Base-by-base conservation (phyloP, 1,140 invertebrate species). In the Cotesia typhae region DNA sequence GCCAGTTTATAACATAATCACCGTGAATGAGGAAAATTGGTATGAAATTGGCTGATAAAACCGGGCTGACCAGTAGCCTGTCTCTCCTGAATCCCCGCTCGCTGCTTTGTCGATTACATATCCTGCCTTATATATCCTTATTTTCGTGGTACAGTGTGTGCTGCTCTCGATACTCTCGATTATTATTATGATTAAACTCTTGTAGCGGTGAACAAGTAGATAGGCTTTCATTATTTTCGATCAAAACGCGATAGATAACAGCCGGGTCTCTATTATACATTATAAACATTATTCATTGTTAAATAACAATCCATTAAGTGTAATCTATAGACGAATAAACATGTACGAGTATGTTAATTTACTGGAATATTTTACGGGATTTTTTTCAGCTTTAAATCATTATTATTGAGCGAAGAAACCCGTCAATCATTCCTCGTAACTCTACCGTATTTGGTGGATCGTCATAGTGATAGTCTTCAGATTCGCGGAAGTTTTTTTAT, bases 21-120 rank as follows among this genome's bases (percentile, higher is more conserved):
- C 75, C 77, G 71, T 76, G 83, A 87, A 86, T 81, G 82, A 82
- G 84, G 82, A 84, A 86, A 87, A 87, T 86, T 87, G 84, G 80
- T 87, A 84, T 85, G 81, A 87, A 86, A 87, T 86, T 87, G 82
- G 80, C 77, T 73, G 80, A 83, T 83, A 77, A 71, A 78, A 78
- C 77, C 79, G 67, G 80, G 75, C 67, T 76, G 72, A 78, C 71
- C 74, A 76, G 76, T 75, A 71, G 71, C 60, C 51, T 55, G 47
- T 64, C 35, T 28, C 47, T 70, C 36, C 37, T 55, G 41, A 5
- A 47, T 47, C 41, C 41, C 41, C 60, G 55, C 38, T 70, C 67
- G 67, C 28, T 28, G 70, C 67, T 72, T 66, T 41, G 14, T 47
- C 6, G 36, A 28, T 28, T 28, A 28, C 2, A 28, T 28, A 28